A percentile compares a stretch with the other conserved stretches of the same genome.
Conservation (phyloP, 2,888 invertebrate species). For the Prosapia bicincta region DNA sequence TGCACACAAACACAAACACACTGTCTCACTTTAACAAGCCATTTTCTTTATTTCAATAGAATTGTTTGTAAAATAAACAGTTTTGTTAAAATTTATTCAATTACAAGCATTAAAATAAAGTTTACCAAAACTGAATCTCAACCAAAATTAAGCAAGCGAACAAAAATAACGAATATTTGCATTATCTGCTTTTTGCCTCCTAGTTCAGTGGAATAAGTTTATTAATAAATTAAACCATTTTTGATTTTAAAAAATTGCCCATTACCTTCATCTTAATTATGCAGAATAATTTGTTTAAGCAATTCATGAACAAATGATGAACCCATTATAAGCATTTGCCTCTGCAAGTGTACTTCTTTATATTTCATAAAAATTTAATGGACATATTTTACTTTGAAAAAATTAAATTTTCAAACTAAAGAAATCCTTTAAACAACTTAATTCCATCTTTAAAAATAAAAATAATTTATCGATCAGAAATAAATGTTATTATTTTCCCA, state of each 20-base stretch:
- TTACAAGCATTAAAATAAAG: neutral
- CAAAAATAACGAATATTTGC: neutral
- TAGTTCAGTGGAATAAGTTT: neutral
- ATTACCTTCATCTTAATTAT: neutral
- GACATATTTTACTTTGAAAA: no score
- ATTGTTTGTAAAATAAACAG: no score
- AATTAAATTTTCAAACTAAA: no score
- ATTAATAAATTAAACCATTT: no score
- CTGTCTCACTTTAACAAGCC: conserved; percentile 2
- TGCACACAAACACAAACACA: conserved; percentile 8
- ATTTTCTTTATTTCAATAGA: neutral
- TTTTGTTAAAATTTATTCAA: neutral
- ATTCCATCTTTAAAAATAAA: no score
- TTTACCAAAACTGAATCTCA: neutral
- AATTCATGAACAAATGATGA: neutral
- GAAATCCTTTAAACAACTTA: no score
- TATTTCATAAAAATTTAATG: neutral
- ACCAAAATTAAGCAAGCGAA: neutral
- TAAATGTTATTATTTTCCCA: no score
- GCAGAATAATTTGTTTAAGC: neutral
- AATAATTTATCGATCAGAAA: no score
- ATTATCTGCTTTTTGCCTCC: neutral
- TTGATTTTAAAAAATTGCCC: neutral
- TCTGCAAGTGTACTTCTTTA: neutral
- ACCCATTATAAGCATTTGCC: neutral